Evolutionary conservation across 2,888 invertebrate species (phyloP).

Genomic region (Ophraella communa): DNA sequence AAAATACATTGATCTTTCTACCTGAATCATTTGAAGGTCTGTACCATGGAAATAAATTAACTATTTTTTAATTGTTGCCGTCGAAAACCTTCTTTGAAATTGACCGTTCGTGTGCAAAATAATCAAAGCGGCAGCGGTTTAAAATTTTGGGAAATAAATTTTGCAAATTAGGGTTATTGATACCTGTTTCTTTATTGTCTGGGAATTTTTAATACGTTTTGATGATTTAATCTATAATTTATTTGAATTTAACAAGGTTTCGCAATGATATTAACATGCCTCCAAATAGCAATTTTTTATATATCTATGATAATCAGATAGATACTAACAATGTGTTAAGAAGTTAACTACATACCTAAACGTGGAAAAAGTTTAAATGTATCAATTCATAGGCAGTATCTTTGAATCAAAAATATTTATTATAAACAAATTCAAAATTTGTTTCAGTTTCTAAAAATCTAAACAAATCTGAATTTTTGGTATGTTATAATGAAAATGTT

Average conservation of each 20-base stretch:
- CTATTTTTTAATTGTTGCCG: slow-evolving; percentile 2
- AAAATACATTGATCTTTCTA: neutral
- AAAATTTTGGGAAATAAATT: slow-evolving; percentile 9
- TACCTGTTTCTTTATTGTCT: slow-evolving; percentile 8
- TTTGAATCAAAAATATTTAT: no score
- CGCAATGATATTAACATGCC: neutral
- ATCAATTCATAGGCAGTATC: no score
- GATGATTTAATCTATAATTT: slow-evolving; percentile 1
- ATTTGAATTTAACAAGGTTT: neutral
- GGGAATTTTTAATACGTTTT: neutral
- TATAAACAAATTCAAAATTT: no score
- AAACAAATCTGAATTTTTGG: no score
- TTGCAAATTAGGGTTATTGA: slow-evolving; percentile 14
- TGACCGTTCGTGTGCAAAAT: neutral
- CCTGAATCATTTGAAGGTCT: slow-evolving; percentile 8
- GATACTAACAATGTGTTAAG: no score
- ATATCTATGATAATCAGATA: no score
- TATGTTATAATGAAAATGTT: no score
- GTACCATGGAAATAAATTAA: neutral
- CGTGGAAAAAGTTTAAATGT: no score
- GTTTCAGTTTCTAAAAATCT: no score
- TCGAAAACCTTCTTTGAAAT: slow-evolving; percentile 1
- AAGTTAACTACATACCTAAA: no score
- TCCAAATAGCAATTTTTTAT: no score
- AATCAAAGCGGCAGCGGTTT: neutral